Conservation (phyloP, 2,113 vertebrate species). For the Petromus typicus region DNA sequence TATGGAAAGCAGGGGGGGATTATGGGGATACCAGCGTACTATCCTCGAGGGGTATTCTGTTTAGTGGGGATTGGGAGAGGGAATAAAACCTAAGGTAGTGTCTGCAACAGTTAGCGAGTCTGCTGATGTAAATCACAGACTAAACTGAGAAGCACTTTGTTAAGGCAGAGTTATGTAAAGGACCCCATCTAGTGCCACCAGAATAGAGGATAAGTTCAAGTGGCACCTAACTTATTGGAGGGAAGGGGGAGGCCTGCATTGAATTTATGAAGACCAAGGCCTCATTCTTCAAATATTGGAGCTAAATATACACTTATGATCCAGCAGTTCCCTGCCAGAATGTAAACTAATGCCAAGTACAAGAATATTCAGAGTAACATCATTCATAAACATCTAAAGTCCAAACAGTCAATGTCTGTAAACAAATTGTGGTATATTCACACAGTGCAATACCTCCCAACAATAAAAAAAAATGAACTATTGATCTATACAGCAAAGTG, state of each 20-base stretch:
- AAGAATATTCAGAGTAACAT: neutral
- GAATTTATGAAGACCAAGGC: neutral
- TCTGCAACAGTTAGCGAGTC: neutral
- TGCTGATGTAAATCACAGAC: neutral
- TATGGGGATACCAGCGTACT: neutral
- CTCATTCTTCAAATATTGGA: neutral
- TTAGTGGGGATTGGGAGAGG: neutral
- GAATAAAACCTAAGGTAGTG: neutral
- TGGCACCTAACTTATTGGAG: neutral
- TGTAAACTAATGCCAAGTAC: neutral
- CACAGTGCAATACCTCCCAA: neutral
- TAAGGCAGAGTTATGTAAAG: neutral
- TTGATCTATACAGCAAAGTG: neutral
- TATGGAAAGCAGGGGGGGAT: neutral
- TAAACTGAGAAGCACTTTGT: neutral
- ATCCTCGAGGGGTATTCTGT: neutral
- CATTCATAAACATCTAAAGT: neutral
- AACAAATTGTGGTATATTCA: neutral
- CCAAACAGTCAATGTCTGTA: neutral
- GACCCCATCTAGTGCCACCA: neutral
- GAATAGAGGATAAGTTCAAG: neutral
- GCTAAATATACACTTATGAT: neutral
- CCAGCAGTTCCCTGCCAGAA: neutral
- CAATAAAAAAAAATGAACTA: neutral
- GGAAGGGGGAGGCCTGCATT: neutral